These are phyloP conservation scores for Dryadula phaetusa DNA, from an alignment of 2,888 invertebrate species.

Conservation along the genomic window DNA sequence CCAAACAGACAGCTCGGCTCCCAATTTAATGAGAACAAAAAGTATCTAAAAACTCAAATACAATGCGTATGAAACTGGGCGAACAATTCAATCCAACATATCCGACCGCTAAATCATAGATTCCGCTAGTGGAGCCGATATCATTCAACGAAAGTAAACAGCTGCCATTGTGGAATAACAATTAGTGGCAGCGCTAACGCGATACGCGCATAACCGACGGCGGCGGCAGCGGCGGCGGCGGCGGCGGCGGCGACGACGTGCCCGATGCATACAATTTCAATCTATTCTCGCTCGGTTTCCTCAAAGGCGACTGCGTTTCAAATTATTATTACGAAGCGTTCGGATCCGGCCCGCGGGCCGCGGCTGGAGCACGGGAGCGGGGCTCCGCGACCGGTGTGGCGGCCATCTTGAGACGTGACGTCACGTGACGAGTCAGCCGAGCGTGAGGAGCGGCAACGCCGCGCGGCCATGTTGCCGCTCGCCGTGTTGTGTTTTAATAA, in stretches of 20 bases:
- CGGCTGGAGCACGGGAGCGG: slow-evolving; percentile 72
- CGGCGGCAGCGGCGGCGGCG: no score
- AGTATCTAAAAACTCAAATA: not conserved
- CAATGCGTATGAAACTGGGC: not conserved
- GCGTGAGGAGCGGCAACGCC: slow-evolving; percentile 78
- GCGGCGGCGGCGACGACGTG: no score
- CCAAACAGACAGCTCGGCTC: not conserved
- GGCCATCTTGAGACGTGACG: slow-evolving; percentile 85
- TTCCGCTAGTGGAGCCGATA: slow-evolving; percentile 66
- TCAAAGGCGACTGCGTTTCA: slow-evolving; percentile 78
- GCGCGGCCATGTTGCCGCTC: slow-evolving; percentile 74
- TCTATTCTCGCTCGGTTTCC: slow-evolving; percentile 80
- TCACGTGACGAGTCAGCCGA: slow-evolving; percentile 83
- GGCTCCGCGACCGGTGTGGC: slow-evolving; percentile 76
- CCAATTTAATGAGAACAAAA: not conserved
- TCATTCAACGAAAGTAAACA: slow-evolving; percentile 82
- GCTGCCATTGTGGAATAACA: slow-evolving; percentile 78
- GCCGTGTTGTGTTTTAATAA: slow-evolving; percentile 74
- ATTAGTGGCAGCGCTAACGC: slow-evolving; percentile 72
- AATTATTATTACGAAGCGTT: slow-evolving; percentile 70
- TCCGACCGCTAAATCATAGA: slow-evolving; percentile 50
- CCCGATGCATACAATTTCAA: slow-evolving; percentile 79
- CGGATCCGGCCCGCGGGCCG: no score
- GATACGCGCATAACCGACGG: slow-evolving; percentile 66
- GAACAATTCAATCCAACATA: not conserved